These are phyloP conservation scores for Hylaeus volcanicus DNA, from an alignment of 1,140 invertebrate genomes.

Conservation along the genomic window DNA sequence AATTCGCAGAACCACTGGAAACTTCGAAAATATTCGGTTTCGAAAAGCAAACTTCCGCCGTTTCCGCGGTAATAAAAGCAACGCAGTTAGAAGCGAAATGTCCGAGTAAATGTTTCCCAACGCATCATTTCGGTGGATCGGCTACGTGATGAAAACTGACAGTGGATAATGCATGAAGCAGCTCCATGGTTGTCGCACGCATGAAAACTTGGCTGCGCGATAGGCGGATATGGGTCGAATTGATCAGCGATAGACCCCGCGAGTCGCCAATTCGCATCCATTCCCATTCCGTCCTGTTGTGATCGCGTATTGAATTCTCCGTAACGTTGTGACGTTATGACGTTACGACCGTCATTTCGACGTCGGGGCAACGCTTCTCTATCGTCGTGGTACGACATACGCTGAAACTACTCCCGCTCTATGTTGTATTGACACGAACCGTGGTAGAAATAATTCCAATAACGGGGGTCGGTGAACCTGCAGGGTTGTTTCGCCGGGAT, in stretches of 20 bases:
- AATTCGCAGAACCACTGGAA: neutral
- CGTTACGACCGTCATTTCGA: constrained; percentile 21
- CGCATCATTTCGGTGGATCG: neutral
- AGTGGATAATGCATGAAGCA: neutral
- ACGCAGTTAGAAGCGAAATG: neutral
- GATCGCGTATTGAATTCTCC: constrained; percentile 1
- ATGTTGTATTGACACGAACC: neutral
- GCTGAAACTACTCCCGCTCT: neutral
- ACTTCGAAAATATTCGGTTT: neutral
- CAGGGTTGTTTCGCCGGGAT: too few species aligned
- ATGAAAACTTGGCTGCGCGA: constrained; percentile 1
- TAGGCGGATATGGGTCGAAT: constrained; percentile 2
- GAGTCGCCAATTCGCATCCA: neutral
- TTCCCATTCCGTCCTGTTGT: neutral
- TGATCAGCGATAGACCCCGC: constrained; percentile 12
- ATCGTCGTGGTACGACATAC: neutral
- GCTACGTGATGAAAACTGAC: neutral
- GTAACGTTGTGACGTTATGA: constrained; percentile 13
- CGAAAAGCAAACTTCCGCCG: neutral
- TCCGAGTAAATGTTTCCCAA: neutral
- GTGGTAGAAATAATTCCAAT: neutral
- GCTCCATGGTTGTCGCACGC: neutral
- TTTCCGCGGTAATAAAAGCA: neutral
- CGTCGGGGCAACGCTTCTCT: neutral
- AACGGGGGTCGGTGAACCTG: neutral